phyloP scores from a whole-genome alignment of 1,140 invertebrate species.

The Orius insidiosus region DNA sequence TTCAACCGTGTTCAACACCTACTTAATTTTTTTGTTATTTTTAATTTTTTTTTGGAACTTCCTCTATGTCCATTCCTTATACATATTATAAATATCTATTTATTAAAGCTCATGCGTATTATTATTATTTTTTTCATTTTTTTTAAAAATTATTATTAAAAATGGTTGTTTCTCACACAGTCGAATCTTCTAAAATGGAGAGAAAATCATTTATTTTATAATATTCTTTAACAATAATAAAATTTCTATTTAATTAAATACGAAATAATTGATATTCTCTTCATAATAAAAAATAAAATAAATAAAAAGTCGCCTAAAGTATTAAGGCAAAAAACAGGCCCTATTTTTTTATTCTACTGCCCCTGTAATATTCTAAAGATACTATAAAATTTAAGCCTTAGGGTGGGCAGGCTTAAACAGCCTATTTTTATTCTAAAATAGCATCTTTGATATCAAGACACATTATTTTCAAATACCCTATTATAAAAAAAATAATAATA shows the following conservation, averaged over 20 bases:
- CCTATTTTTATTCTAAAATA: constrained; percentile 1
- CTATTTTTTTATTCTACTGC: constrained; percentile 6
- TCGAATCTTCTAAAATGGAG: background rate
- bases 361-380: constrained; percentile 16
- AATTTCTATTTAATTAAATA: too few relatives aligned
- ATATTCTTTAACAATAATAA: too few relatives aligned
- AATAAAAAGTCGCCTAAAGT: constrained; percentile 8
- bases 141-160: constrained; percentile 10
- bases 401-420: constrained; percentile 11
- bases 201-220: constrained; percentile 11
- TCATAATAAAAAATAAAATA: too few relatives aligned
- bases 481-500: too few relatives aligned
- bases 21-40: background rate
- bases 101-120: constrained; percentile 17
- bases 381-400: constrained; percentile 14
- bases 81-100: constrained; percentile 14
- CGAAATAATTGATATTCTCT: too few relatives aligned
- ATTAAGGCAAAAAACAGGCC: constrained; percentile 16
- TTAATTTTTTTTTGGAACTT: constrained; percentile 6
- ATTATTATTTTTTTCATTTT: constrained; percentile 6
- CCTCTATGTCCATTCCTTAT: constrained; percentile 7
- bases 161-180: constrained; percentile 1
- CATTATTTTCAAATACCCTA: too few relatives aligned
- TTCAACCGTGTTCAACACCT: background rate
- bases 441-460: too few relatives aligned